A percentile compares a stretch with the other conserved stretches of the same genome.
phyloP scores from a whole-genome alignment of 2,113 vertebrate genomes.

The Chaetorhynchus papuensis region DNA sequence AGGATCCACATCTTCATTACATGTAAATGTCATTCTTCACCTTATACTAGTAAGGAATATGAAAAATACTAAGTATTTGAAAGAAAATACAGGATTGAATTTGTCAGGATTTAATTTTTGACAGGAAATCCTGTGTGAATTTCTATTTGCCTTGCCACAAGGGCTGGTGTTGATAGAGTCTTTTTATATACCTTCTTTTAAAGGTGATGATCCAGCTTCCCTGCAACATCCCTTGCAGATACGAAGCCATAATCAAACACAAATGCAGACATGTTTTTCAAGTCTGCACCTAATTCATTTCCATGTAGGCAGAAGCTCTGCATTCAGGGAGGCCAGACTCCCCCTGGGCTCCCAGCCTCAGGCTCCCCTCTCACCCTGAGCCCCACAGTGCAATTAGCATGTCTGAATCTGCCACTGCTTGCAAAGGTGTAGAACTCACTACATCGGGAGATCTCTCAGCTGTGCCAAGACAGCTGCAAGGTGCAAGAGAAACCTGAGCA shows the following conservation, averaged over 20 bases:
- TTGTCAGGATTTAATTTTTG: not conserved
- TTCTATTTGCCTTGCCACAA: not conserved
- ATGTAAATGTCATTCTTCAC: not conserved
- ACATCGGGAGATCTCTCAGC: not conserved
- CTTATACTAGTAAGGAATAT: not conserved
- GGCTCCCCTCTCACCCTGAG: not conserved
- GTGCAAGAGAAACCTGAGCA: not conserved
- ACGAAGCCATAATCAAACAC: not conserved
- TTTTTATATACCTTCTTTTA: not conserved
- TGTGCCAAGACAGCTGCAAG: slow-evolving; percentile 18
- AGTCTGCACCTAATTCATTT: not conserved
- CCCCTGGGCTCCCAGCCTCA: not conserved
- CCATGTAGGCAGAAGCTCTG: not conserved
- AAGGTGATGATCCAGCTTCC: not conserved
- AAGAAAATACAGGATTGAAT: not conserved
- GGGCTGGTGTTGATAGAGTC: not conserved
- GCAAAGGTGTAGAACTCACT: not conserved
- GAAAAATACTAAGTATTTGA: not conserved
- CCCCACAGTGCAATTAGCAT: not conserved
- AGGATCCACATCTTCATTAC: not conserved
- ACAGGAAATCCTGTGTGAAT: not conserved
- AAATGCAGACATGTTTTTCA: not conserved
- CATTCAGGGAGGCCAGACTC: not conserved
- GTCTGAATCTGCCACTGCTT: not conserved
- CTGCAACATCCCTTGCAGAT: not conserved